These are phyloP conservation scores for Calliopsis andreniformis DNA, from an alignment of 1,140 invertebrate species.

Conservation along the genomic window DNA sequence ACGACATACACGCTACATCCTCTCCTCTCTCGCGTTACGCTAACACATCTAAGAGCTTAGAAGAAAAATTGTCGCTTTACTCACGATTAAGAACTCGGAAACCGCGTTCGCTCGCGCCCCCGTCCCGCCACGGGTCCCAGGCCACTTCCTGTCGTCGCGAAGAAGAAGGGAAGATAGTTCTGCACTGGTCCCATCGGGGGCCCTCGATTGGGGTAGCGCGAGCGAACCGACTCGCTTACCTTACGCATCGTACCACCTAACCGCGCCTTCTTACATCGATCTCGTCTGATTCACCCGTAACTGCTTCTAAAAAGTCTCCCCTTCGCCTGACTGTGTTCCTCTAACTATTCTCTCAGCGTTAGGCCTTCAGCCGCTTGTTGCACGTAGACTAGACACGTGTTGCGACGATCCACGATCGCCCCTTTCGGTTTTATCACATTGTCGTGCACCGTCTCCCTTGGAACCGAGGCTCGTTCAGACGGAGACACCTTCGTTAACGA, in stretches of 20 bases:
- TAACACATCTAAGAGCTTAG: slow-evolving; percentile 30
- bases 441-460: slow-evolving; percentile 31
- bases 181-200: too few species aligned
- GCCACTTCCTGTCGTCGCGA: too few species aligned
- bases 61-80: slow-evolving; percentile 20
- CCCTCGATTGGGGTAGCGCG: slow-evolving; percentile 12
- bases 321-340: neutral
- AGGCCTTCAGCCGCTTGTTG: slow-evolving; percentile 20
- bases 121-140: neutral
- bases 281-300: slow-evolving; percentile 20
- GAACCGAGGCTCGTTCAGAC: neutral
- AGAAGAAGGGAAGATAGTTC: too few species aligned
- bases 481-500: neutral
- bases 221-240: slow-evolving; percentile 25
- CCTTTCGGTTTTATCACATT: slow-evolving; percentile 41
- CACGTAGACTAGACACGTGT: slow-evolving; percentile 60
- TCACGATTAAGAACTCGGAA: slow-evolving; percentile 35
- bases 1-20: slow-evolving; percentile 55
- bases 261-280: slow-evolving; percentile 1
- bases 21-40: slow-evolving; percentile 6
- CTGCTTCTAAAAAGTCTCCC: neutral
- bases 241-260: slow-evolving; percentile 22
- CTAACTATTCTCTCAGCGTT: neutral
- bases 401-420: neutral
- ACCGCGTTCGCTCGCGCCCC: slow-evolving; percentile 11